Percentiles rank a stretch among this genome's conserved stretches.
Evolutionary conservation across 2,113 vertebrate genomes (phyloP).

Genomic region (Prionailurus viverrinus): DNA sequence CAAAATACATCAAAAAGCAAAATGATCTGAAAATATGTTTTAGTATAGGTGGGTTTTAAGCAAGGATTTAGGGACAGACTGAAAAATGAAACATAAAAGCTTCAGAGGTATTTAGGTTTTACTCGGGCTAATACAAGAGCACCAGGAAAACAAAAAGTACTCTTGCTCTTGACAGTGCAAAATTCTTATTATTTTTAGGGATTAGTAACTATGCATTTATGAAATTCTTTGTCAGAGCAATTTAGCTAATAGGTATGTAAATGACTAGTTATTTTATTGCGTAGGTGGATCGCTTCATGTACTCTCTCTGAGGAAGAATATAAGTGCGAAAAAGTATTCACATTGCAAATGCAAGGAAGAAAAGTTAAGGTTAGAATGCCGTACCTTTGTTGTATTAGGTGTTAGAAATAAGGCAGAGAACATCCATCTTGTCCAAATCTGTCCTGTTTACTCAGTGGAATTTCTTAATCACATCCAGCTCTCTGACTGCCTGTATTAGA

Average conservation of each 20-base stretch:
- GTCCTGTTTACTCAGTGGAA: not conserved
- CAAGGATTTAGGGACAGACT: conserved; percentile 38
- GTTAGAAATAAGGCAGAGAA: not conserved
- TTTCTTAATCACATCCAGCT: not conserved
- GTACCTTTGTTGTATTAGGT: not conserved
- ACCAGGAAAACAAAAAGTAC: conserved; percentile 71
- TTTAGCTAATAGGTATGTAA: conserved; percentile 85
- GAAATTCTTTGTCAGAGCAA: conserved; percentile 81
- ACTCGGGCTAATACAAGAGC: conserved; percentile 45
- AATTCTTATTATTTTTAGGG: conserved; percentile 81
- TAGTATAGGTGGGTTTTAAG: conserved; percentile 48
- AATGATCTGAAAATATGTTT: conserved; percentile 13
- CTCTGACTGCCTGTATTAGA: not conserved
- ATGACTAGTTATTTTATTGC: conserved; percentile 80
- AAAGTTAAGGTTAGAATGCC: conserved; percentile 45
- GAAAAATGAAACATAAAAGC: conserved; percentile 28
- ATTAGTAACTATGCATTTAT: conserved; percentile 80
- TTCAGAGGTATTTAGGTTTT: conserved; percentile 28
- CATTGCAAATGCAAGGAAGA: conserved; percentile 60
- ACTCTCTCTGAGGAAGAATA: conserved; percentile 75
- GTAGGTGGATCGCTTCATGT: conserved; percentile 77
- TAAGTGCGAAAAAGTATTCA: conserved; percentile 70
- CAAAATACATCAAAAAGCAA: conserved; percentile 40
- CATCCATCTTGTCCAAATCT: not conserved
- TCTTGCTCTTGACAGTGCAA: conserved; percentile 76